phyloP scores from a whole-genome alignment of 2,797 vertebrate genomes.

The Hirundo rustica region DNA sequence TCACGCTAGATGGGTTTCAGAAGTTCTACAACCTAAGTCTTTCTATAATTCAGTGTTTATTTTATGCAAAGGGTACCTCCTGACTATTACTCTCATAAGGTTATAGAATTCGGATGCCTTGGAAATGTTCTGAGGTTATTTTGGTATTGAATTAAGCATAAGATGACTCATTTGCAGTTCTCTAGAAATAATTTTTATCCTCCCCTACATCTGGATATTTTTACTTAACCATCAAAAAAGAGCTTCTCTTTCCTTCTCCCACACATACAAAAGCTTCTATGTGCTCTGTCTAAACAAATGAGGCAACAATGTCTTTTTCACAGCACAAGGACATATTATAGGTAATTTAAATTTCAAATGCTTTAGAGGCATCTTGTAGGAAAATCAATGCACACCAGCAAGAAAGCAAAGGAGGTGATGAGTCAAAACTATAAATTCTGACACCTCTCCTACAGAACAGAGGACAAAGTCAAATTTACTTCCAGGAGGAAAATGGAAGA shows the following conservation, averaged over 20 bases:
- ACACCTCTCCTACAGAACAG: slow-evolving; percentile 25
- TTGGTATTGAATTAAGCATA: slow-evolving; percentile 33
- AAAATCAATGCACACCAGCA: slow-evolving; percentile 15
- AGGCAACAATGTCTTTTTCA: slow-evolving; percentile 24
- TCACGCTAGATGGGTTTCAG: background rate
- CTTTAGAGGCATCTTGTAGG: slow-evolving; percentile 12
- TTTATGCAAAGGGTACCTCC: background rate
- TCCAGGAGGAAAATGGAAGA: slow-evolving; percentile 7
- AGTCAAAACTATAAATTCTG: slow-evolving; percentile 34
- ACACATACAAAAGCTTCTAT: slow-evolving; percentile 20
- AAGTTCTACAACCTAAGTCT: background rate
- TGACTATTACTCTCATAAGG: background rate
- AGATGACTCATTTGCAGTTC: slow-evolving; percentile 55
- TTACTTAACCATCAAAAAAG: slow-evolving; percentile 17
- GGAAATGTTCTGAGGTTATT: slow-evolving; percentile 52
- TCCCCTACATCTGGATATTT: slow-evolving; percentile 54
- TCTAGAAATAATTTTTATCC: slow-evolving; percentile 57
- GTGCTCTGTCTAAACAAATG: slow-evolving; percentile 47
- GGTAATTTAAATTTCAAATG: slow-evolving; percentile 49
- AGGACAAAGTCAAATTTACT: slow-evolving; percentile 29
- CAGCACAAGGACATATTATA: slow-evolving; percentile 33
- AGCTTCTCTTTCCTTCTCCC: slow-evolving; percentile 41
- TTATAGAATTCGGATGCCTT: slow-evolving; percentile 16
- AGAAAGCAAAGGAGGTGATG: slow-evolving; percentile 33
- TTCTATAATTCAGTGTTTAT: background rate